phyloP scores from a whole-genome alignment of 2,888 invertebrate species.

The Clostera curtula region DNA sequence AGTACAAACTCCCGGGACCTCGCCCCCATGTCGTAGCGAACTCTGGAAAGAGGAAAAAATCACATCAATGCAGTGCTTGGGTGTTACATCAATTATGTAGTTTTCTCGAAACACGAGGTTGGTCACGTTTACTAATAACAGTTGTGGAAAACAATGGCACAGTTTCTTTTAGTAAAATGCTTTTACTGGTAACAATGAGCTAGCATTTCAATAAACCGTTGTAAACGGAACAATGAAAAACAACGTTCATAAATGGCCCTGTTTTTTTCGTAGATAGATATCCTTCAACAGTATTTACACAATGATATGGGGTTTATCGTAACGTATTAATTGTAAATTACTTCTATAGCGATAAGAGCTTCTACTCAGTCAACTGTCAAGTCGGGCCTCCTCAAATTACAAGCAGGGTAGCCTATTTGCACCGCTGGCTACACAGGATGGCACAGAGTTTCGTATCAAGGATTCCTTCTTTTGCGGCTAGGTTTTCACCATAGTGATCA shows the following conservation, averaged over 20 bases:
- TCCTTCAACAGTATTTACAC: too few relatives aligned
- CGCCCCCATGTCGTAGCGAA: constrained; percentile 68
- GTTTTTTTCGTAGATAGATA: constrained; percentile 11
- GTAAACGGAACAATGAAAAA: constrained; percentile 24
- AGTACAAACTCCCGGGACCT: constrained; percentile 66
- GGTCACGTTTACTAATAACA: constrained; percentile 39
- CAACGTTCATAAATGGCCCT: constrained; percentile 14
- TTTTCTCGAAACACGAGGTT: constrained; percentile 28
- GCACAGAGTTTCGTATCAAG: too few relatives aligned
- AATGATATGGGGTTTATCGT: too few relatives aligned
- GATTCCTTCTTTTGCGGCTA: too few relatives aligned
- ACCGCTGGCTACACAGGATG: too few relatives aligned
- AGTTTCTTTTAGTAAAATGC: constrained; percentile 30
- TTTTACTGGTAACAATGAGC: constrained; percentile 31
- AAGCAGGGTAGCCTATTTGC: too few relatives aligned
- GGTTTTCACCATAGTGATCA: too few relatives aligned
- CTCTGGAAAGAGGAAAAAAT: constrained; percentile 55
- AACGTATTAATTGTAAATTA: too few relatives aligned
- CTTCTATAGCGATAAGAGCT: too few relatives aligned
- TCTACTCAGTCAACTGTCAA: too few relatives aligned
- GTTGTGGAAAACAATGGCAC: constrained; percentile 38
- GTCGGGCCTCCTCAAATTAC: too few relatives aligned
- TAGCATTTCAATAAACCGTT: constrained; percentile 30
- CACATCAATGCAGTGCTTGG: constrained; percentile 15
- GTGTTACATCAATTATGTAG: constrained; percentile 37